phyloP scores from a whole-genome alignment of 2,888 invertebrate genomes.

The Zonitis immaculata region DNA sequence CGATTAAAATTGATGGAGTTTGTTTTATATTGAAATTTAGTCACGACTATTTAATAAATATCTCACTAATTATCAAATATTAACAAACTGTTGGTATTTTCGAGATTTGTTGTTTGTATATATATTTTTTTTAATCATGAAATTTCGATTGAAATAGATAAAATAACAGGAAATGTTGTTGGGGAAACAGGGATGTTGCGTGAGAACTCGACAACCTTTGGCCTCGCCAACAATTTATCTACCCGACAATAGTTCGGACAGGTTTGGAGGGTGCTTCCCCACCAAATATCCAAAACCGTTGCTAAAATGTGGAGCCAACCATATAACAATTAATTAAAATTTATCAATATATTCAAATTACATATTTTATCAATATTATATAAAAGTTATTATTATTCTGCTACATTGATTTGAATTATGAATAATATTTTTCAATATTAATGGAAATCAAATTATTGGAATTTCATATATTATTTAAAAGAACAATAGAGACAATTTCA shows the following conservation, averaged over 20 bases:
- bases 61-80: slow-evolving; percentile 3
- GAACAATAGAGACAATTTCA: no score
- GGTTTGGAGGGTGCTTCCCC: not conserved
- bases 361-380: no score
- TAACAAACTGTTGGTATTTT: not conserved
- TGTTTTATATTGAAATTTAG: slow-evolving; percentile 4
- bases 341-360: not conserved
- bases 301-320: no score
- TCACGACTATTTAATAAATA: slow-evolving; percentile 3
- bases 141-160: no score
- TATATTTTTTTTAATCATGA: no score
- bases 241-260: not conserved
- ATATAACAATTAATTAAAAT: not conserved
- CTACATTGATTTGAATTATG: no score
- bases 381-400: no score
- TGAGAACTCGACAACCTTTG: slow-evolving; percentile 33
- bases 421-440: no score
- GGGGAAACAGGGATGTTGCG: slow-evolving; percentile 26
- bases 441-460: no score
- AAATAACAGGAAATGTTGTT: not conserved
- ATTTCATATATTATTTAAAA: no score
- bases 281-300: no score
- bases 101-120: no score
- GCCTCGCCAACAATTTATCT: slow-evolving; percentile 15
- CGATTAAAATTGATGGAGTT: slow-evolving; percentile 31